A percentile compares a stretch with the other conserved stretches of the same genome.
phyloP scores from a whole-genome alignment of 1,140 invertebrate genomes.

The Adoxophyes honmai region DNA sequence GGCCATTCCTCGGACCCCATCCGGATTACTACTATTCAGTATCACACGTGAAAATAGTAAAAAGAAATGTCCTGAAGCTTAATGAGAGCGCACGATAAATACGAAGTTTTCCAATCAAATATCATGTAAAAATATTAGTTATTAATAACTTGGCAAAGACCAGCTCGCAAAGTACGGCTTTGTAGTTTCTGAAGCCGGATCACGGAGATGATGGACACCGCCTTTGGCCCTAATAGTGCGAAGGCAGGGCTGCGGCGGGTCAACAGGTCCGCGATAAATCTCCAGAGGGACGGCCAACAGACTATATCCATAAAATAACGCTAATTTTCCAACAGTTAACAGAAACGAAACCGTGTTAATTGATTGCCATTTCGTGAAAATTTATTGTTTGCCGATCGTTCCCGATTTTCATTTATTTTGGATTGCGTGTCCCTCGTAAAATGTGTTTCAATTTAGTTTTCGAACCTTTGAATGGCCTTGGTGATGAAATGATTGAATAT shows the following conservation, averaged over 20 bases:
- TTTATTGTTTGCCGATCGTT: slow-evolving; percentile 27
- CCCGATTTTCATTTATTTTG: slow-evolving; percentile 6
- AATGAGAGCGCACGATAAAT: too few relatives aligned
- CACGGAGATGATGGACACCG: background rate
- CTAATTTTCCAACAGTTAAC: slow-evolving; percentile 54
- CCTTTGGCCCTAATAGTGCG: background rate
- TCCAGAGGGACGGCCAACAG: background rate
- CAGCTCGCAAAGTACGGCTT: background rate
- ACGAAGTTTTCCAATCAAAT: too few relatives aligned
- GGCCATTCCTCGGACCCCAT: too few relatives aligned
- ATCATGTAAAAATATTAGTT: too few relatives aligned
- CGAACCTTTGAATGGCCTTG: too few relatives aligned
- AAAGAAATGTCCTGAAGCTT: too few relatives aligned
- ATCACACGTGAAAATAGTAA: too few relatives aligned
- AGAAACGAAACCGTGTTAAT: slow-evolving; percentile 38
- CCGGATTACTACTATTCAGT: too few relatives aligned
- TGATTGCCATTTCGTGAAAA: slow-evolving; percentile 34
- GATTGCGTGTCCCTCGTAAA: too few relatives aligned
- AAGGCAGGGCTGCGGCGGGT: background rate
- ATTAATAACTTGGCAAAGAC: too few relatives aligned
- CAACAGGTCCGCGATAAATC: slow-evolving; percentile 1
- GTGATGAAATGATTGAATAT: too few relatives aligned
- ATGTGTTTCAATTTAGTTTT: too few relatives aligned
- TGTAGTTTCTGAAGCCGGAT: background rate
- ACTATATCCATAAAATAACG: slow-evolving; percentile 38